Percentiles rank a stretch among this genome's conserved stretches.
These are phyloP conservation scores for Sciurus vulgaris DNA, from an alignment of 2,797 vertebrate species.

Conservation along the genomic window DNA sequence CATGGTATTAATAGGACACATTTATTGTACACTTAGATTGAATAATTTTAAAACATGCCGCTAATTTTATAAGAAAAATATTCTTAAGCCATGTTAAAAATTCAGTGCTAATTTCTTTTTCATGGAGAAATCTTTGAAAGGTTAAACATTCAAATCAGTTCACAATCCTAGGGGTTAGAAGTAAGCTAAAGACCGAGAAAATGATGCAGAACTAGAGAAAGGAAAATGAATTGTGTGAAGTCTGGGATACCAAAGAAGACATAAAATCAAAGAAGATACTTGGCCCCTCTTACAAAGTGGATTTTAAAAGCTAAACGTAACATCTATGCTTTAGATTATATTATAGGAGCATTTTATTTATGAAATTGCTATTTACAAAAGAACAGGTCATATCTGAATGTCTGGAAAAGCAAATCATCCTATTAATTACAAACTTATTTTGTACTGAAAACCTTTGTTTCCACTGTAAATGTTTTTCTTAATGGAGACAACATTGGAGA, in stretches of 20 bases:
- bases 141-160: slow-evolving; percentile 59
- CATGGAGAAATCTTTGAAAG: slow-evolving; percentile 50
- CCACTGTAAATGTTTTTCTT: slow-evolving; percentile 59
- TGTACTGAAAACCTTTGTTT: slow-evolving; percentile 48
- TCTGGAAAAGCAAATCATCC: slow-evolving; percentile 32
- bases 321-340: background rate
- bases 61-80: slow-evolving; percentile 51
- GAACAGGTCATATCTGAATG: slow-evolving; percentile 9
- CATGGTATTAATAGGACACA: slow-evolving; percentile 65
- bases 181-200: slow-evolving; percentile 51
- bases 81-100: slow-evolving; percentile 27
- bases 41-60: slow-evolving; percentile 74
- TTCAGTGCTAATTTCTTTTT: slow-evolving; percentile 46
- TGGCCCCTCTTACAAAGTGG: background rate
- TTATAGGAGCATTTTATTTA: background rate
- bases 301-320: background rate
- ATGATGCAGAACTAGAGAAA: slow-evolving; percentile 20
- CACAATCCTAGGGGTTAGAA: slow-evolving; percentile 1
- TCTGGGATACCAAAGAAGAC: background rate
- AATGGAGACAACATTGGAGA: slow-evolving; percentile 54
- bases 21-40: slow-evolving; percentile 74
- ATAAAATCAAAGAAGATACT: background rate
- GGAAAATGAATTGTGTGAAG: background rate
- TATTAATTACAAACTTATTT: slow-evolving; percentile 60
- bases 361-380: slow-evolving; percentile 44